Percentiles rank a stretch among this genome's conserved stretches.
Conservation (phyloP, 2,113 vertebrate species). For the Buteo buteo region DNA sequence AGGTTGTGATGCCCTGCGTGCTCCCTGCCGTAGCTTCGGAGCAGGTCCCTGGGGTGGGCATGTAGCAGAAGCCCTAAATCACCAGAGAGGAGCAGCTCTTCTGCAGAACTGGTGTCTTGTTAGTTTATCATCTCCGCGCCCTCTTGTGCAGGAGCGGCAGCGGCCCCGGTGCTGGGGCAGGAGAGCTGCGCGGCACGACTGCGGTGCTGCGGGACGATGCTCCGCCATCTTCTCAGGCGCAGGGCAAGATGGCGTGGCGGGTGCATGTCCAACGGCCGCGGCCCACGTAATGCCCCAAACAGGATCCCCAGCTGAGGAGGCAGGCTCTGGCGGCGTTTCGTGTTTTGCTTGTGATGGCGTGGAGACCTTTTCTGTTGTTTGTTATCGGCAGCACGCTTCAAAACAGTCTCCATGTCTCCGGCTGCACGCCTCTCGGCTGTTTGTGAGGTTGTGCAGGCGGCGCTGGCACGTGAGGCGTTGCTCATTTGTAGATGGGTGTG, state of each 20-base stretch:
- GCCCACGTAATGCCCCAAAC: not conserved
- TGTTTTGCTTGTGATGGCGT: not conserved
- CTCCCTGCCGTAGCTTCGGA: not conserved
- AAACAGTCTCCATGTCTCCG: not conserved
- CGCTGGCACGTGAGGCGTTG: not conserved
- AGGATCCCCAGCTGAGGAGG: not conserved
- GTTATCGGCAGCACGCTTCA: not conserved
- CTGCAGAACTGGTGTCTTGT: not conserved
- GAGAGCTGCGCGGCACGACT: not conserved
- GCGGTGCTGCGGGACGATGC: not conserved
- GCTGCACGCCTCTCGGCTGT: not conserved
- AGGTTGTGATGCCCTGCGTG: accelerated
- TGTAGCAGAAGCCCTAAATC: accelerated
- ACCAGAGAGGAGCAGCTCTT: not conserved
- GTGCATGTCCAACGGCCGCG: accelerated
- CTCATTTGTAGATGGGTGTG: not conserved
- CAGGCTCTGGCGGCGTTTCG: not conserved
- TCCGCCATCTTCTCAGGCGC: not conserved
- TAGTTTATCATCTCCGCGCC: accelerated
- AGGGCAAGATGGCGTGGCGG: accelerated
- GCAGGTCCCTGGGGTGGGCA: not conserved
- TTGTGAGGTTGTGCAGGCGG: not conserved
- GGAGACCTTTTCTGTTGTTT: not conserved
- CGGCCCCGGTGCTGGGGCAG: not conserved
- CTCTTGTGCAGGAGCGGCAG: not conserved